phyloP scores from a whole-genome alignment of 2,888 invertebrate species.

The Chymomyza amoena region DNA sequence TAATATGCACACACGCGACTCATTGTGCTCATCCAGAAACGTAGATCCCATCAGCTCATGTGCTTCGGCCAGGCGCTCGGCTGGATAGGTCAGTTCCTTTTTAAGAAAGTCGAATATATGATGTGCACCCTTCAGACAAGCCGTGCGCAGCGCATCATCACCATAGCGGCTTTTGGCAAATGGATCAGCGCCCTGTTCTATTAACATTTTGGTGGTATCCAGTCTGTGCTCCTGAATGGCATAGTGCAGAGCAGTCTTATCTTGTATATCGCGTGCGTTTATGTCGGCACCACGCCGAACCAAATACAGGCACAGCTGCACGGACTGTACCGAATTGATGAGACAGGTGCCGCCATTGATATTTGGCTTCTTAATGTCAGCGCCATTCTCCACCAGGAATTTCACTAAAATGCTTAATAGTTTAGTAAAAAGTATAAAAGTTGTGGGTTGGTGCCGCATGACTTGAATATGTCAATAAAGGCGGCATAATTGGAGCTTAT shows the following conservation, averaged over 20 bases:
- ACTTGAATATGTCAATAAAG: background rate
- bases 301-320: conserved; percentile 88
- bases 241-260: conserved; percentile 95
- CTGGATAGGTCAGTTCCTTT: conserved; percentile 82
- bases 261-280: conserved; percentile 92
- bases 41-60: conserved; percentile 92
- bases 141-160: conserved; percentile 93
- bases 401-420: conserved; percentile 80
- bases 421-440: background rate
- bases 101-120: conserved; percentile 86
- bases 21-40: conserved; percentile 92
- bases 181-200: conserved; percentile 90
- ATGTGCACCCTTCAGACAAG: conserved; percentile 88
- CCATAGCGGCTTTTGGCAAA: conserved; percentile 87
- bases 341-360: conserved; percentile 95
- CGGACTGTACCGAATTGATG: conserved; percentile 94
- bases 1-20: conserved; percentile 84
- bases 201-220: conserved; percentile 89
- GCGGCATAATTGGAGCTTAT: background rate
- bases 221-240: conserved; percentile 92
- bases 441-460: too few species aligned
- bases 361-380: conserved; percentile 91
- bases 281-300: conserved; percentile 89
- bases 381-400: conserved; percentile 87
- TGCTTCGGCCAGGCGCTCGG: conserved; percentile 88